These are phyloP conservation scores for Lamellibrachia columna DNA, from an alignment of 2,888 invertebrate species.

Conservation along the genomic window DNA sequence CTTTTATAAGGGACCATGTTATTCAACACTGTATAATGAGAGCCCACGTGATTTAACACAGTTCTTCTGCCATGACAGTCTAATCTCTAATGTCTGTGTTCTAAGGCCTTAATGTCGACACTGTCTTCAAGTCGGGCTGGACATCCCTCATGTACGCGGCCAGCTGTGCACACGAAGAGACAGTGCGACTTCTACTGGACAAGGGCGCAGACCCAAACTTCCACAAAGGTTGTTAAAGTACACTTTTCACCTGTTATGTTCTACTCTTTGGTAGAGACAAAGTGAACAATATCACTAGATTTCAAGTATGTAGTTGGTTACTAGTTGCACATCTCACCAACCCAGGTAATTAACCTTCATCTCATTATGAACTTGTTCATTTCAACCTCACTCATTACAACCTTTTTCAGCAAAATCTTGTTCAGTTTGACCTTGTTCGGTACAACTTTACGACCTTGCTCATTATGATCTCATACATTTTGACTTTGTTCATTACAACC, in stretches of 20 bases:
- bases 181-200: slow-evolving; percentile 61
- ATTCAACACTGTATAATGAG: too few relatives aligned
- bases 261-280: neutral
- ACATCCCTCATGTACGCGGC: slow-evolving; percentile 59
- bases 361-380: neutral
- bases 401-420: neutral
- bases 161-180: slow-evolving; percentile 46
- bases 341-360: neutral
- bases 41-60: neutral
- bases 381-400: neutral
- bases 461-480: slow-evolving; percentile 46
- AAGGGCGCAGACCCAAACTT: slow-evolving; percentile 65
- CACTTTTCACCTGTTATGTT: neutral
- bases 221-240: slow-evolving; percentile 58
- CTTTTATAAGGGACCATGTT: too few relatives aligned
- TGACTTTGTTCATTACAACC: slow-evolving; percentile 39
- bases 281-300: too few relatives aligned
- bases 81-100: neutral
- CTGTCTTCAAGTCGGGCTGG: slow-evolving; percentile 54
- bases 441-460: neutral
- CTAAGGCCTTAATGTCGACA: slow-evolving; percentile 48
- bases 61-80: neutral
- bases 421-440: neutral
- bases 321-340: too few relatives aligned
- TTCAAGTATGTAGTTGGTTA: too few relatives aligned